Evolutionary conservation across 2,797 vertebrate genomes (phyloP).

Genomic region (Tympanoctomys barrerae): DNA sequence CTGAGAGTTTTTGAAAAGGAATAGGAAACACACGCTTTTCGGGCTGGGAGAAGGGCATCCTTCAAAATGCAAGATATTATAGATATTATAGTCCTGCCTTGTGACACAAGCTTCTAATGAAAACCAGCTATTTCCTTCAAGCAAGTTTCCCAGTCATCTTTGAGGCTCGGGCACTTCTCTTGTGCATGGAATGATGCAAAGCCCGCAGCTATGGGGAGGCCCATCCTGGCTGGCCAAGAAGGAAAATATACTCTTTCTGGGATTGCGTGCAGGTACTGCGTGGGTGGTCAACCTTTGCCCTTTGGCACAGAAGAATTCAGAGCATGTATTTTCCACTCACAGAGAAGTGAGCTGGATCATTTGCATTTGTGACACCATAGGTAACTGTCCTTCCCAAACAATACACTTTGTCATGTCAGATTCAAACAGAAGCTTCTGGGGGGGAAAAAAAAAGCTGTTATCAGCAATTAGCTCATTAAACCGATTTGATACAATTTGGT

Average conservation of each 20-base stretch:
- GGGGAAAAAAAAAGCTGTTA: not conserved
- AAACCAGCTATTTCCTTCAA: not conserved
- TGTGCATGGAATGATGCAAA: not conserved
- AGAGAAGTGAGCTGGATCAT: not conserved
- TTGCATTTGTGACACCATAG: not conserved
- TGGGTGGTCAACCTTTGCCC: not conserved
- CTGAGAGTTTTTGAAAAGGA: not conserved
- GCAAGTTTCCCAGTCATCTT: too few species aligned
- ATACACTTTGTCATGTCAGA: not conserved
- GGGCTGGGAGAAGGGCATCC: not conserved
- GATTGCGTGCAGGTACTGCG: not conserved
- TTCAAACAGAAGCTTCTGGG: not conserved
- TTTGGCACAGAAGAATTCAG: not conserved
- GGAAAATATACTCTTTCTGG: not conserved
- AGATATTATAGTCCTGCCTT: not conserved
- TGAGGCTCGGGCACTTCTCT: not conserved
- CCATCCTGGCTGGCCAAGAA: too few species aligned
- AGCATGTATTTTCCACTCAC: not conserved
- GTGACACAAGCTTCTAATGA: not conserved
- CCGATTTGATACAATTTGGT: conserved; percentile 29
- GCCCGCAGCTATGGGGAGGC: accelerated
- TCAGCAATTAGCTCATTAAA: conserved; percentile 42
- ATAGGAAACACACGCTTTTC: not conserved
- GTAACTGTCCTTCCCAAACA: not conserved
- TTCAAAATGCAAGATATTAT: not conserved